Base-by-base conservation (phyloP, 2,888 invertebrate species). In the Drosophila parthenogenetica region DNA sequence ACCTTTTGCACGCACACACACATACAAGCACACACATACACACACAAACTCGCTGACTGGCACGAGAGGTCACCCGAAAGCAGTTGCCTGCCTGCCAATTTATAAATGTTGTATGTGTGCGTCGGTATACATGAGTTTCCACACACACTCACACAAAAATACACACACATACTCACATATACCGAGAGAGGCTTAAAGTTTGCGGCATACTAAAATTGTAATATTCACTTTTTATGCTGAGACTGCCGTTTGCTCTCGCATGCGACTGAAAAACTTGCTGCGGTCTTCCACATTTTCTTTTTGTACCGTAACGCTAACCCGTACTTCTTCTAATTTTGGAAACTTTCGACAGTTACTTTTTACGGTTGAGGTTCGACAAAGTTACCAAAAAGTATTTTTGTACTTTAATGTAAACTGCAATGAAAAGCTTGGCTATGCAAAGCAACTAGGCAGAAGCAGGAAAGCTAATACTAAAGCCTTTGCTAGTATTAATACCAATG, bases 161-260 rank as follows among this genome's bases (percentile, higher is more conserved):
- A 8, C 19, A 35, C 22, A 48, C 25, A 16, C 39, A 29, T 29
- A 29, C 29, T 29, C 7, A 29, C 29, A 29, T 29, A 29, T 29
- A 29, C 29, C 62, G 22, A 46, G 37, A 58, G 57, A 64, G 63
- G 73, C 78, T 77, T 81, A 60, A 85, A 87, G 75, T 87, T 74
- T 79, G 79, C 58, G 57, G 69, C 69, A 55, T 60, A 68, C 72
- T 72, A 77, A 82, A 82, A 83, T 71, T 69, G 85, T 81, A 87
- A 87, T 87, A 83, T 87, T 87, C 87, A 85, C 62, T 84, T 83
- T 83, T 83, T 83, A 77, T 83, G 86, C 81, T 82, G 86, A 82
- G 63, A 13, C 74, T 60, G 66, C 61, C 73, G 54, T 46, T 81
- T 77, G 66, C 55, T 63, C 60, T 79, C 73, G 61, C 69, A 71